These are phyloP conservation scores for Habrosyne pyritoides DNA, from an alignment of 2,888 invertebrate species.

Conservation along the genomic window DNA sequence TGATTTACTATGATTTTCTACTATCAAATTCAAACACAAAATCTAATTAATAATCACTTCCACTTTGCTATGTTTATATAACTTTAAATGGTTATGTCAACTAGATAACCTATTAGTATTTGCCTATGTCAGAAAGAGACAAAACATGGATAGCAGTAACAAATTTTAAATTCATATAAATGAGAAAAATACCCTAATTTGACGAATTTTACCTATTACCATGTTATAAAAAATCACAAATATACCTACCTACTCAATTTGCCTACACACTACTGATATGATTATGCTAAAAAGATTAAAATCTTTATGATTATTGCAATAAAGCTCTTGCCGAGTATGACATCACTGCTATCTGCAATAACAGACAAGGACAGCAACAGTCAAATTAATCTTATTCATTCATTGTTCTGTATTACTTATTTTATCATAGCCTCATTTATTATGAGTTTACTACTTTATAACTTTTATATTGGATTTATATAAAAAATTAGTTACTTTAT, in stretches of 20 bases:
- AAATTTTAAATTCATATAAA: background rate
- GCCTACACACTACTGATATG: background rate
- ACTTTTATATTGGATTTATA: too few species aligned
- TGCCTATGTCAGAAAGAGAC: background rate
- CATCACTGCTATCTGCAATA: background rate
- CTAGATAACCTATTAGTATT: background rate
- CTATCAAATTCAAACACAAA: too few species aligned
- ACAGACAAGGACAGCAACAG: background rate
- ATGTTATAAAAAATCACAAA: too few species aligned
- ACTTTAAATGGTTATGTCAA: background rate
- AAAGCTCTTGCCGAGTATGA: background rate
- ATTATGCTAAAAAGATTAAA: background rate
- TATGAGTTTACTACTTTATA: background rate
- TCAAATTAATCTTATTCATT: too few species aligned
- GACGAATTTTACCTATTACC: too few species aligned
- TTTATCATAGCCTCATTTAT: background rate
- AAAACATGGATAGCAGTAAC: background rate
- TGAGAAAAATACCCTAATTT: too few species aligned
- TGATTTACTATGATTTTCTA: too few species aligned
- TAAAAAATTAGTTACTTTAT: too few species aligned
- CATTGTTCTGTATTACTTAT: too few species aligned
- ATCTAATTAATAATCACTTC: background rate
- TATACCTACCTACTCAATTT: background rate
- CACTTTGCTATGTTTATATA: background rate
- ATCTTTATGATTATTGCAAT: background rate